Evolutionary conservation across 1,140 invertebrate genomes (phyloP).

Genomic region (Trachymyrmex septentrionalis): DNA sequence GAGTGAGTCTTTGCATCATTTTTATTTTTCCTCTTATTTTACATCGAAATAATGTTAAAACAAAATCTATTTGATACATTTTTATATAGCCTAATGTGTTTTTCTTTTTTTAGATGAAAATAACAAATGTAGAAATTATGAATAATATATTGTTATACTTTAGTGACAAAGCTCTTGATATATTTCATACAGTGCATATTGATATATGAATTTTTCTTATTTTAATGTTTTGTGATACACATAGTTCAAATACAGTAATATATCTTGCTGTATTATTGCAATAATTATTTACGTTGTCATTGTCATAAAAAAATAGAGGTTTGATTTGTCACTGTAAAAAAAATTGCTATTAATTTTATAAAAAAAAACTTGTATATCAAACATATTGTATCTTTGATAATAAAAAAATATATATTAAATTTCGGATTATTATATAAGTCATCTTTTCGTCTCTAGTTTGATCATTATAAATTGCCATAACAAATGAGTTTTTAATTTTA

Average conservation of each 20-base stretch:
- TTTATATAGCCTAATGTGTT: not conserved
- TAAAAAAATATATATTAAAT: too few species aligned
- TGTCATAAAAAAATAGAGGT: too few species aligned
- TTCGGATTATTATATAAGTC: not conserved
- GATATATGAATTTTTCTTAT: slow-evolving; percentile 12
- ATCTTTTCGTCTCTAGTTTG: not conserved
- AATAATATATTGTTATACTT: slow-evolving; percentile 78
- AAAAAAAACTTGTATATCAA: too few species aligned
- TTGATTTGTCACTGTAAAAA: not conserved
- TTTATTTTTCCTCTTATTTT: not conserved
- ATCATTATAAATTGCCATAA: not conserved
- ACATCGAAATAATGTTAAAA: not conserved
- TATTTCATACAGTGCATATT: slow-evolving; percentile 69
- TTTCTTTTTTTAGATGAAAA: slow-evolving; percentile 80
- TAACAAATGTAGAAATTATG: slow-evolving; percentile 69
- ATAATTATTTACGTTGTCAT: not conserved
- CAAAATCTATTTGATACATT: not conserved
- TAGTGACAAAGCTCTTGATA: slow-evolving; percentile 77
- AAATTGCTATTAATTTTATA: too few species aligned
- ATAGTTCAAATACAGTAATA: not conserved
- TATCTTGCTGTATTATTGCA: not conserved
- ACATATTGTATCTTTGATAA: too few species aligned
- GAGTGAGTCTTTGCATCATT: slow-evolving; percentile 67
- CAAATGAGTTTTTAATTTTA: not conserved
- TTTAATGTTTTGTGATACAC: not conserved